A percentile compares a stretch with the other conserved stretches of the same genome.
Conservation (phyloP, 2,888 invertebrate genomes). For the Trichacis sp. region DNA sequence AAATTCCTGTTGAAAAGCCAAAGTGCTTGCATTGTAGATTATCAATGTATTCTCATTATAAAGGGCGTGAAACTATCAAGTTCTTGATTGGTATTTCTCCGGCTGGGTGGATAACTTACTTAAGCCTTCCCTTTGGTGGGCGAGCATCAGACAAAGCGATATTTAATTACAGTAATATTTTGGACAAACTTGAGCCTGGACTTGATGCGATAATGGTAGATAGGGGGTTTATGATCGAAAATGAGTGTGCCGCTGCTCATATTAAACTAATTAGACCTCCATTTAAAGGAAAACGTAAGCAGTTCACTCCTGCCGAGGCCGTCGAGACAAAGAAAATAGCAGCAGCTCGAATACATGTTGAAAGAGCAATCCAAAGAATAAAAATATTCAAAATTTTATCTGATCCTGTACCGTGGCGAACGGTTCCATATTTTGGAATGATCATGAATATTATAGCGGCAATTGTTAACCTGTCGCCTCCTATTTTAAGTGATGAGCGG, state of each 20-base stretch:
- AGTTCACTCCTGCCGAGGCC: background rate
- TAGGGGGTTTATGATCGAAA: constrained; percentile 23
- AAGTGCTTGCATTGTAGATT: constrained; percentile 21
- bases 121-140: constrained; percentile 19
- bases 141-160: constrained; percentile 32
- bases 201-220: constrained; percentile 35
- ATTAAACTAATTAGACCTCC: constrained; percentile 6
- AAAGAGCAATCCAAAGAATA: constrained; percentile 23
- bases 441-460: no score
- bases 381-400: constrained; percentile 31
- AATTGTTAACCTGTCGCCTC: no score
- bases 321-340: constrained; percentile 17
- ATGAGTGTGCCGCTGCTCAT: constrained; percentile 3
- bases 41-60: constrained; percentile 27
- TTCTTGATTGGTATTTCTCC: constrained; percentile 13
- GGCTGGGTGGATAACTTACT: constrained; percentile 5
- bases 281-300: background rate
- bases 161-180: constrained; percentile 4
- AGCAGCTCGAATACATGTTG: constrained; percentile 24
- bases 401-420: constrained; percentile 14
- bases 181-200: constrained; percentile 17
- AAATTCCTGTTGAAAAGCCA: constrained; percentile 20
- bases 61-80: constrained; percentile 21
- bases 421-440: constrained; percentile 14
- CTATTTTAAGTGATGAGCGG: no score